Evolutionary conservation across 2,113 vertebrate genomes (phyloP), one percentile per base, ranked within the genome.

Genomic region (Gila orcuttii): DNA sequence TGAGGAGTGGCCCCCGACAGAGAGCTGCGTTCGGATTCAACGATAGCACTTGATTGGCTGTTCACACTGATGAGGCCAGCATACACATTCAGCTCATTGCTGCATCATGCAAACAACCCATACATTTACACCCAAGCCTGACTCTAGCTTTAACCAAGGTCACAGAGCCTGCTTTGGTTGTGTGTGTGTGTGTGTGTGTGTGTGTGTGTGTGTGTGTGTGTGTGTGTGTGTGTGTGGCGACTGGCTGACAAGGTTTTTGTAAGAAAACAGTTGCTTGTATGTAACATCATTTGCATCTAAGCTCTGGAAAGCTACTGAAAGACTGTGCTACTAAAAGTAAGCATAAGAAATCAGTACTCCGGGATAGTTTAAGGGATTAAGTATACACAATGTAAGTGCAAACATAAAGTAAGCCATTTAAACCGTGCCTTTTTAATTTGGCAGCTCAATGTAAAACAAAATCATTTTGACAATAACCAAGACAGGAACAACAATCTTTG

Each of bases 401-500:
- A 39, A 39, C 77, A 42, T 23, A 7, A 21, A 77, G 28, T 33
- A 55, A 78, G 11, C 50, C 0, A 1, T 77, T 77, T 33, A 33
- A 4, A 57, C 55, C 12, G 21, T 60, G 19, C 19, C 25, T 57
- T 33, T 76, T 79, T 39, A 42, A n/a, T 71, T 71, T 71, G 68
- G 39, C 23, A 39, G 9, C 2, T 21, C 21, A 13, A 42, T 11
- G n/a, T 19, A 42, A 71, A 71, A 71, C 36, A 31, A 6, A 77
- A 19, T 31, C 6, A 77, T 77, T 85, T 91, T 91, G 90, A 91
- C 89, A 91, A 87, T 91, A 91, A 93, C 92, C 92, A 91, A 90
- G 92, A 90, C 79, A 87, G 88, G 89, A 85, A 88, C 62, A 69
- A 52, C n/a, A 50, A 36, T 7, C 45, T 9, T 50, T 47, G 25